Evolutionary conservation across 2,113 vertebrate species (phyloP), one percentile per base, ranked within the genome.

Genomic region (Diadophis punctatus): DNA sequence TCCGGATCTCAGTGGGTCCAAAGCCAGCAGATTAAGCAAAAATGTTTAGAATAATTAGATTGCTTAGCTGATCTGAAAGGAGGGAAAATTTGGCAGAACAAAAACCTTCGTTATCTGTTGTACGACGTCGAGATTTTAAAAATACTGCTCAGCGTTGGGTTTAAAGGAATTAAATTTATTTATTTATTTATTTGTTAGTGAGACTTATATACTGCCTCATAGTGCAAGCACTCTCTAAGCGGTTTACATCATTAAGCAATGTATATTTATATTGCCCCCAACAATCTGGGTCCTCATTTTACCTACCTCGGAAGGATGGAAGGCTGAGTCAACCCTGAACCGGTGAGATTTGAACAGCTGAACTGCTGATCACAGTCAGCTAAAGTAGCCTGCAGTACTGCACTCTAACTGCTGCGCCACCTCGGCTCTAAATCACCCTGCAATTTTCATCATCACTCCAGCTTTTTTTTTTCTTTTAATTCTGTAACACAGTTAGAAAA

Each of bases 371-470:
- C n/a, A n/a, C n/a, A n/a, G n/a, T n/a, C n/a, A n/a, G n/a, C n/a
- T n/a, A n/a, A n/a, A n/a, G n/a, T n/a, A n/a, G n/a, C n/a, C n/a
- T n/a, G n/a, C n/a, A n/a, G n/a, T n/a, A n/a, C n/a, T n/a, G n/a
- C n/a, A n/a, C n/a, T n/a, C n/a, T n/a, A n/a, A n/a, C n/a, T n/a
- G n/a, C n/a, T n/a, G n/a, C n/a, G n/a, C n/a, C n/a, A n/a, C n/a
- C n/a, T n/a, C n/a, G n/a, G n/a, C n/a, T n/a, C n/a, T n/a, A n/a
- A 90, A 90, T 95, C 93, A 90, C 86, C 55, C 52, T 74, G 58
- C 39, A 20, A 27, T 93, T 84, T 90, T 52, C 11, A 4, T 89
- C 95, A 91, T 85, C 25, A 9, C 88, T 91, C 68, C 12, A 0
- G 0, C 90, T 51, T 9, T 14, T 68, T 11, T 63, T 87, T 23